phyloP scores from a whole-genome alignment of 2,113 vertebrate genomes.

The Phocoena sinus region DNA sequence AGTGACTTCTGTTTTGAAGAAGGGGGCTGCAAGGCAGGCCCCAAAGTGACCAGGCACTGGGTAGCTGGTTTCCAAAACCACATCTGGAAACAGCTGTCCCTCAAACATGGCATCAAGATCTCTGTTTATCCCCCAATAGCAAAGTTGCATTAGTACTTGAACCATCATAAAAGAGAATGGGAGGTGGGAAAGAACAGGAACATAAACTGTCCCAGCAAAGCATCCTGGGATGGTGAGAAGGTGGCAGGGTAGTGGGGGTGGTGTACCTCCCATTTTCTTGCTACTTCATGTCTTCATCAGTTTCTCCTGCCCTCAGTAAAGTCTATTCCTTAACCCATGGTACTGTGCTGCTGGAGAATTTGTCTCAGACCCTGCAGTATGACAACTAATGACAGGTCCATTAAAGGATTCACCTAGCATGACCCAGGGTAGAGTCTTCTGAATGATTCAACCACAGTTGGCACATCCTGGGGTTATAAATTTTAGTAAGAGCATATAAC shows the following conservation, averaged over 20 bases:
- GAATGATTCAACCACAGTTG: not conserved
- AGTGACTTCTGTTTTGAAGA: not conserved
- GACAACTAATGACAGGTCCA: not conserved
- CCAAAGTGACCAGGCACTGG: not conserved
- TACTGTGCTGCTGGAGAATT: not conserved
- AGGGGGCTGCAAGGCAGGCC: not conserved
- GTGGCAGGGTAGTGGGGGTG: accelerated
- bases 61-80: not conserved
- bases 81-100: not conserved
- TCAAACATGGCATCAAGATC: not conserved
- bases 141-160: not conserved
- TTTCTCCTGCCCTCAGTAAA: not conserved
- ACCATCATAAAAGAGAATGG: not conserved
- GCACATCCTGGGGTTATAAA: not conserved
- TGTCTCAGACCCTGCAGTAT: not conserved
- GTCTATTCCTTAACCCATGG: not conserved
- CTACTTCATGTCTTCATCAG: not conserved
- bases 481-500: not conserved
- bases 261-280: not conserved
- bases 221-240: not conserved
- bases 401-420: not conserved
- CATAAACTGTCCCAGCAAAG: not conserved
- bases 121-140: not conserved
- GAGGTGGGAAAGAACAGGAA: not conserved
- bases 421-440: not conserved